Conservation (phyloP, 2,888 invertebrate genomes). For the Xestia sexstrigata region DNA sequence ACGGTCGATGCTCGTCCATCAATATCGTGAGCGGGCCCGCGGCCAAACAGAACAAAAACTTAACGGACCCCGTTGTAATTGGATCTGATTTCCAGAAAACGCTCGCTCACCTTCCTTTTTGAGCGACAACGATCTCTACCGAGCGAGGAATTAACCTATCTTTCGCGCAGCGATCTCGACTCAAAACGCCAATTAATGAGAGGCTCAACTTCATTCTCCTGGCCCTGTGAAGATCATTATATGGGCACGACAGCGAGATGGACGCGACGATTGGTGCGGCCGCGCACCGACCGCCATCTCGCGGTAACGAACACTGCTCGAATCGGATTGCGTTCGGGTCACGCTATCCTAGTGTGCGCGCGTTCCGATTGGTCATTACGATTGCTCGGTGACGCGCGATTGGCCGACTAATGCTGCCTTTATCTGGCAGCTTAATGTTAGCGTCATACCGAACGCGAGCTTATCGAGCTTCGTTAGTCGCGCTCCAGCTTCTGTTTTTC, state of each 20-base stretch:
- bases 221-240: conserved; percentile 91
- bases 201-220: conserved; percentile 91
- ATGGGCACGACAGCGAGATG: conserved; percentile 91
- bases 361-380: conserved; percentile 87
- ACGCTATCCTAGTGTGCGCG: conserved; percentile 89
- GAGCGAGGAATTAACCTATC: conserved; percentile 91
- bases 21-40: conserved; percentile 84
- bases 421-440: conserved; percentile 84
- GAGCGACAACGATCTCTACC: conserved; percentile 89
- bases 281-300: conserved; percentile 88
- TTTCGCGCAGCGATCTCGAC: conserved; percentile 90
- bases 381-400: conserved; percentile 86
- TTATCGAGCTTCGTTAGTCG: conserved; percentile 88
- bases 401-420: conserved; percentile 83
- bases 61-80: conserved; percentile 90
- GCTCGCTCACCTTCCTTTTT: conserved; percentile 89
- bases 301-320: conserved; percentile 88
- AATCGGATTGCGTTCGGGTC: conserved; percentile 90
- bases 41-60: conserved; percentile 89
- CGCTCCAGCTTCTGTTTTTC: conserved; percentile 86
- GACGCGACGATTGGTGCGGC: conserved; percentile 89
- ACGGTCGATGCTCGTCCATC: conserved; percentile 82
- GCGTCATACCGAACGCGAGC: conserved; percentile 86
- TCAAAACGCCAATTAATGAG: conserved; percentile 91
- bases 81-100: conserved; percentile 91